Evolutionary conservation across 2,113 vertebrate genomes (phyloP).

Genomic region (Uria aalge): DNA sequence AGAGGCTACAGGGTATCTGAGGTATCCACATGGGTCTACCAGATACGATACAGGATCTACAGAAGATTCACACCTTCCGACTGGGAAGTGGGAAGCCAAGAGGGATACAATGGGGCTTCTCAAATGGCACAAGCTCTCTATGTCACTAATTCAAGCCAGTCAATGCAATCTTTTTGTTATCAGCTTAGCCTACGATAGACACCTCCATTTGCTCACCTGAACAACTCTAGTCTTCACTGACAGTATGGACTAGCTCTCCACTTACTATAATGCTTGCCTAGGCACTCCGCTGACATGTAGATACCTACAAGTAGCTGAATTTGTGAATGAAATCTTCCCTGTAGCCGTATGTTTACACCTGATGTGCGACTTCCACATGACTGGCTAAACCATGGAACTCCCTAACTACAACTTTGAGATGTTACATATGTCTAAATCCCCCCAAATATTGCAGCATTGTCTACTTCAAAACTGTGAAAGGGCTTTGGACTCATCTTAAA

Average conservation of each 20-base stretch:
- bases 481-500: not conserved
- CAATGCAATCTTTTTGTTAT: not conserved
- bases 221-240: not conserved
- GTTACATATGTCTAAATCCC: fast-evolving
- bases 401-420: not conserved
- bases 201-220: not conserved
- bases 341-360: not conserved
- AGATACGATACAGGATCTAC: not conserved
- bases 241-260: not conserved
- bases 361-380: not conserved
- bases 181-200: not conserved
- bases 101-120: not conserved
- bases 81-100: not conserved
- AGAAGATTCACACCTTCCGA: not conserved
- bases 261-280: not conserved
- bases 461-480: not conserved
- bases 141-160: not conserved
- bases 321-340: not conserved
- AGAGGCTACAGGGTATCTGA: not conserved
- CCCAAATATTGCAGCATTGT: not conserved
- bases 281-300: not conserved
- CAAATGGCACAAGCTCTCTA: not conserved
- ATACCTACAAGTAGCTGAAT: not conserved
- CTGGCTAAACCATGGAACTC: not conserved
- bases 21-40: not conserved